These are phyloP conservation scores for Dolichotis patagonum DNA, from an alignment of 2,113 vertebrate genomes.

Conservation along the genomic window DNA sequence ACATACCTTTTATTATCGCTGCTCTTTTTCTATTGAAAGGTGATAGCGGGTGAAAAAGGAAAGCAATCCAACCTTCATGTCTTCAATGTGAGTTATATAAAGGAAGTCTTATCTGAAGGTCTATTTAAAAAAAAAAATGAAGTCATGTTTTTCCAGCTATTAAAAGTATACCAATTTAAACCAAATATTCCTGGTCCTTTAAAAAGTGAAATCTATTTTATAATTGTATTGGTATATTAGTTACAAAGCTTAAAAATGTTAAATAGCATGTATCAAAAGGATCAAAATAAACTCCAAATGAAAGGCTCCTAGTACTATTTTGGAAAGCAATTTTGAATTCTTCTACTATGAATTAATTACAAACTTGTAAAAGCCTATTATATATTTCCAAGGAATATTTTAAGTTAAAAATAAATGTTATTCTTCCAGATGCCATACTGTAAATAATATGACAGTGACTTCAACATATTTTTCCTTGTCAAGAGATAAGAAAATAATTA, in stretches of 20 bases:
- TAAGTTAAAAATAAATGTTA: slow-evolving; percentile 62
- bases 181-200: neutral
- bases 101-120: neutral
- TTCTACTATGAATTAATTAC: slow-evolving; percentile 73
- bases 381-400: slow-evolving; percentile 71
- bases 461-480: slow-evolving; percentile 39
- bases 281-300: slow-evolving; percentile 61
- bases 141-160: neutral
- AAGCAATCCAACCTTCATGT: neutral
- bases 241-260: neutral
- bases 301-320: slow-evolving; percentile 66
- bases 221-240: neutral
- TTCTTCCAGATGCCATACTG: neutral
- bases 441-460: slow-evolving; percentile 13
- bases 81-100: neutral
- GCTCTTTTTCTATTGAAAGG: neutral
- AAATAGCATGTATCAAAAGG: neutral
- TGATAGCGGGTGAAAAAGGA: neutral
- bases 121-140: neutral
- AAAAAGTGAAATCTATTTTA: slow-evolving; percentile 67
- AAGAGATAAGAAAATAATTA: slow-evolving; percentile 53
- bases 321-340: slow-evolving; percentile 65
- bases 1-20: neutral
- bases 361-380: slow-evolving; percentile 59
- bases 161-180: neutral